Evolutionary conservation across 2,888 invertebrate species (phyloP), one percentile per base, ranked within the genome.

Genomic region (Parnassius apollo): DNA sequence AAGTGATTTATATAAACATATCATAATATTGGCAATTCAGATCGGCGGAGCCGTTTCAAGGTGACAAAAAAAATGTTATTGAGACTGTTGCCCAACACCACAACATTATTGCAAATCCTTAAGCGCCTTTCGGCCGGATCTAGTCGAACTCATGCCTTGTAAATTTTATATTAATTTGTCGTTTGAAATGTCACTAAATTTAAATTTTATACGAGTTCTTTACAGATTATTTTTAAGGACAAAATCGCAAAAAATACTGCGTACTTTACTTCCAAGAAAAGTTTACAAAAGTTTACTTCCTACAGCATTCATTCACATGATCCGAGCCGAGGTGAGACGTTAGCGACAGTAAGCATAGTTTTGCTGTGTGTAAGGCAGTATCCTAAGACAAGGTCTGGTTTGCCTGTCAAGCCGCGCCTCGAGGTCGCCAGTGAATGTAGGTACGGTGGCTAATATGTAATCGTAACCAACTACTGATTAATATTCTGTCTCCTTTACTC

Each of bases 351-450:
- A 74, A 71, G 65, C 70, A 69, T 74, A 69, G 64, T 69, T 68
- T 66, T 67, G 64, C 64, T 64, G 53, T 62, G 63, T 66, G 69
- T 70, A 72, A 72, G 73, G 71, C 75, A 72, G 76, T 77, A 84
- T 83, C 85, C 81, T 74, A 78, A 67, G 67, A 77, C 88, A 87
- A 88, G 89, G 89, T 85, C 87, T 80, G 78, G 65, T 71, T 74
- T 68, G 71, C 73, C 74, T 73, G 78, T 71, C 68, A 73, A 65
- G 66, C 66, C 65, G 66, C 67, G 66, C 74, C 67, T 69, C 89
- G 88, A 88, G 89, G 89, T 86, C 88, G 71, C 70, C 78, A 70
- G 89, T 88, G 89, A 89, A 87, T 79, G 89, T 83, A 78, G 35
- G 35, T 83, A 78, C 78, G 71, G 78, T 75, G 75, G 75, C 80